Percentiles rank a stretch among this genome's conserved stretches.
Evolutionary conservation across 2,797 vertebrate species (phyloP).

Genomic region (Coracias cyanogaster): DNA sequence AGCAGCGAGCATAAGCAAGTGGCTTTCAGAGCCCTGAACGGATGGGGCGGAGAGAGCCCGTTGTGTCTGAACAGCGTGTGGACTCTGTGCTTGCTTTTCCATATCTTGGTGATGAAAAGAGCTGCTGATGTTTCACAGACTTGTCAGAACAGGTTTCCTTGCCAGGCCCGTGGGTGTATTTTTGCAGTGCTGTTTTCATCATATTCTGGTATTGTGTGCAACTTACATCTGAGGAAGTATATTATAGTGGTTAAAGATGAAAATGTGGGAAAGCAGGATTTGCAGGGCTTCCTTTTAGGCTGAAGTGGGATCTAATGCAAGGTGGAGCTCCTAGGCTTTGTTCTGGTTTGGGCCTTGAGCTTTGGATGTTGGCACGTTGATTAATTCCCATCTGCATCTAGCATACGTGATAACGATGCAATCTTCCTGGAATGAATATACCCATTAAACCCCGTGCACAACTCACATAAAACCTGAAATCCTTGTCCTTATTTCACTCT

Average conservation of each 20-base stretch:
- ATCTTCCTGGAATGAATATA: not conserved
- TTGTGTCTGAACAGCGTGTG: not conserved
- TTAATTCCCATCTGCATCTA: not conserved
- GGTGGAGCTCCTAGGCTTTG: not conserved
- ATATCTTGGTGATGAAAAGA: not conserved
- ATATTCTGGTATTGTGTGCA: not conserved
- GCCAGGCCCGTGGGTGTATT: not conserved
- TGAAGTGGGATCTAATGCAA: not conserved
- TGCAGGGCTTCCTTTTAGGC: not conserved
- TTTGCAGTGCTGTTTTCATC: not conserved
- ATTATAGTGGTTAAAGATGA: not conserved
- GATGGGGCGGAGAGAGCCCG: not conserved
- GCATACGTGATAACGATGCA: rapidly evolving
- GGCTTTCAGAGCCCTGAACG: not conserved
- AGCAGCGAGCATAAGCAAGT: not conserved
- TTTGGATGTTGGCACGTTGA: not conserved
- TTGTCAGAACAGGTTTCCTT: slow-evolving; percentile 1
- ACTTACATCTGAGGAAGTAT: not conserved
- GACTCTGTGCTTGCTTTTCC: not conserved
- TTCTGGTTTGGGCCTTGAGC: not conserved
- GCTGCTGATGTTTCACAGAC: not conserved
- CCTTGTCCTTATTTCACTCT: not conserved
- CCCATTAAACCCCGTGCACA: not conserved
- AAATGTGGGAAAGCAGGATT: slow-evolving; percentile 35
- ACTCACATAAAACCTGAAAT: not conserved